Evolutionary conservation across 2,113 vertebrate genomes (phyloP), one percentile per base, ranked within the genome.

Genomic region (Calidris pugnax): DNA sequence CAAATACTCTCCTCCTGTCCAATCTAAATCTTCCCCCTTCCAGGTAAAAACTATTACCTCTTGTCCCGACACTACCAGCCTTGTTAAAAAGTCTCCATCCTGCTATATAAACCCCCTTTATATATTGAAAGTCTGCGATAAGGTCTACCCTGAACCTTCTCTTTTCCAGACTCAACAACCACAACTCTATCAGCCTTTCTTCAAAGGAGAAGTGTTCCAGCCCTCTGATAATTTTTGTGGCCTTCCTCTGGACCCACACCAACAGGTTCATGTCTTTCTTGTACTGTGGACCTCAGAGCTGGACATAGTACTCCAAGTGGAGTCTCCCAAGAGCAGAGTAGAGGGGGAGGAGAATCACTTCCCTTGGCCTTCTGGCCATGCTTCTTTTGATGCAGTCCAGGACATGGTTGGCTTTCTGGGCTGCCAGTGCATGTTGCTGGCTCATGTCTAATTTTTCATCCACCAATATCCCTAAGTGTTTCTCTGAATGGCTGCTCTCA

Each of bases 311-410:
- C 10, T 35, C 50, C 21, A 20, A 4, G 28, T 26, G 17, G 9
- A 1, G 1, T 59, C 45, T 51, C 45, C 35, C 2, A 1, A 33
- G 8, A 72, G 12, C 9, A 14, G 28, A 41, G 11, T 28, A 21
- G 47, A 22, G 21, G 47, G 20, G 47, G 21, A 21, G 2, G 3
- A 41, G 30, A 41, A 64, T 48, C n/a, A 56, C 12, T 20, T 56
- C 30, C 19, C 28, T 56, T 1, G 1, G 27, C 33, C 24, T 56
- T 5, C 39, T 35, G 6, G 7, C 9, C 22, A 27, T 0, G 1
- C 10, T 60, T 72, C 19, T 48, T 48, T 80, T 56, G 22, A 39
- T 64, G 39, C 10, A 55, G 16, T 7, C 20, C 16, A 55, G 55
- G 37, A 68, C 19, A 53, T 4, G 4, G 6, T 6, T 60, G 14